Evolutionary conservation across 2,888 invertebrate genomes (phyloP).

Genomic region (Exocentrus adspersus): DNA sequence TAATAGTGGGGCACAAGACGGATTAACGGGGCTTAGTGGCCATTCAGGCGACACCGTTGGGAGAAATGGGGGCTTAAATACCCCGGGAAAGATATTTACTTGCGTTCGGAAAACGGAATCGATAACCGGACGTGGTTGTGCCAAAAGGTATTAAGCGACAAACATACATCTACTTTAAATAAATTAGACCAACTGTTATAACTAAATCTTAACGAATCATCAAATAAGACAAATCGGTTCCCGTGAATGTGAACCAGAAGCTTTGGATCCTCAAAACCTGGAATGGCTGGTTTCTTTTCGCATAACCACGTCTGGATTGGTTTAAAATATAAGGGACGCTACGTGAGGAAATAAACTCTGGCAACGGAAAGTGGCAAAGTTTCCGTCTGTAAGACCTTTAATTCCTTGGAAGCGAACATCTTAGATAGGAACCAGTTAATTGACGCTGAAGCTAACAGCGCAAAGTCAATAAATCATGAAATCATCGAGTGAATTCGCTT

Average conservation of each 20-base stretch:
- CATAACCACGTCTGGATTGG: not conserved
- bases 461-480: too few relatives aligned
- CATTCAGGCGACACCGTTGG: slow-evolving; percentile 20
- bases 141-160: not conserved
- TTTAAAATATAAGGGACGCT: not conserved
- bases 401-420: not conserved
- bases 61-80: slow-evolving; percentile 11
- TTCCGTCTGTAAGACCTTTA: not conserved
- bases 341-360: not conserved
- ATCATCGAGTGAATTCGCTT: too few relatives aligned
- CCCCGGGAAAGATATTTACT: slow-evolving; percentile 18
- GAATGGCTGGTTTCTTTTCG: too few relatives aligned
- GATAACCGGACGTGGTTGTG: slow-evolving; percentile 3
- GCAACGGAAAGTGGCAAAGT: not conserved
- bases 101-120: slow-evolving; percentile 5
- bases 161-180: too few relatives aligned
- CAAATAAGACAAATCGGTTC: too few relatives aligned
- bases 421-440: not conserved
- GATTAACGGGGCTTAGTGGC: slow-evolving; percentile 41
- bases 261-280: too few relatives aligned
- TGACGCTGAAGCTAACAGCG: not conserved
- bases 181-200: too few relatives aligned
- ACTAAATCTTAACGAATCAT: too few relatives aligned
- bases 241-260: too few relatives aligned
- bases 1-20: slow-evolving; percentile 41